Evolutionary conservation across 2,888 invertebrate species (phyloP).

Genomic region (Apamea epomidion): DNA sequence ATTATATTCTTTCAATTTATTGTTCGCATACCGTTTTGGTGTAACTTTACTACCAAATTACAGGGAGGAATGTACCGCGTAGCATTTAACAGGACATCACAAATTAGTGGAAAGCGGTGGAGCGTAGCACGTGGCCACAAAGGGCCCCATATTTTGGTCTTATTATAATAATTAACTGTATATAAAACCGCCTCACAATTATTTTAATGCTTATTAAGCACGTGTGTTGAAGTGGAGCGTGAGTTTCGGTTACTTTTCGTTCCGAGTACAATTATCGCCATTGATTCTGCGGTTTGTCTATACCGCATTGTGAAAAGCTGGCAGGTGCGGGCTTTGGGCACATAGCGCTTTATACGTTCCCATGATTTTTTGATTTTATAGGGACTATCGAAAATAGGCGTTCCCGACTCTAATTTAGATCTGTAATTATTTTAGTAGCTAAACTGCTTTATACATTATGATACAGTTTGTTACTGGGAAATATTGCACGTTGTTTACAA

Average conservation of each 20-base stretch:
- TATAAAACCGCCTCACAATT: conserved; percentile 88
- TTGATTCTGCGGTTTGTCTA: conserved; percentile 85
- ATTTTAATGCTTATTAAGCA: conserved; percentile 88
- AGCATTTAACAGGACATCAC: conserved; percentile 84
- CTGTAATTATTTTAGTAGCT: conserved; percentile 8
- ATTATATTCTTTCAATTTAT: conserved; percentile 57
- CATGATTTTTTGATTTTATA: conserved; percentile 64
- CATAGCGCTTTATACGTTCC: conserved; percentile 62
- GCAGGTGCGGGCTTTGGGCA: conserved; percentile 77
- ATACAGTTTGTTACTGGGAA: background rate
- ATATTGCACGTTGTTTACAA: background rate
- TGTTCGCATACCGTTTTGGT: conserved; percentile 25
- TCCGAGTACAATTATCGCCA: conserved; percentile 87
- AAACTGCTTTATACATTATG: background rate
- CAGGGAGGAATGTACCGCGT: conserved; percentile 48
- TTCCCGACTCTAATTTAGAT: conserved; percentile 35
- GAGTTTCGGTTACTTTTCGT: conserved; percentile 80
- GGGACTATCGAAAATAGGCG: conserved; percentile 9
- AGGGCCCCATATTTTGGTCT: conserved; percentile 80
- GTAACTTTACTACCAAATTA: conserved; percentile 32
- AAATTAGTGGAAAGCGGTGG: conserved; percentile 85
- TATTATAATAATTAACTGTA: conserved; percentile 88
- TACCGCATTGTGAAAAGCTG: conserved; percentile 67
- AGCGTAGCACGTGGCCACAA: conserved; percentile 82
- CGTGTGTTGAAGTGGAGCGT: conserved; percentile 83